Conservation (phyloP, 2,888 invertebrate genomes). For the Galeruca laticollis region DNA sequence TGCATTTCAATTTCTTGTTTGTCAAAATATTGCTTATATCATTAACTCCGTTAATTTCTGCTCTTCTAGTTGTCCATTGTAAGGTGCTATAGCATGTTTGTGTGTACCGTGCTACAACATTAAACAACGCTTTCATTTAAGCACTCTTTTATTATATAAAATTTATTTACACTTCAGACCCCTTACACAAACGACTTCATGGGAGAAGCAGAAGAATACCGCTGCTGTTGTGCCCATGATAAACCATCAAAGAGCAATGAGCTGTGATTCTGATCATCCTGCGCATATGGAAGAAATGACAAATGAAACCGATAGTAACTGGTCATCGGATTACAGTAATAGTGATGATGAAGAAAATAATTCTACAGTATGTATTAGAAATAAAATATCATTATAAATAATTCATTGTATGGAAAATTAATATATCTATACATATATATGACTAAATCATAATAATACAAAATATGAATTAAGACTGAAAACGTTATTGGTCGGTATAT, state of each 20-base stretch:
- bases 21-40: too few species aligned
- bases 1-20: neutral
- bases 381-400: neutral
- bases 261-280: slow-evolving; percentile 65
- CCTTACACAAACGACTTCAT: slow-evolving; percentile 82
- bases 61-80: too few species aligned
- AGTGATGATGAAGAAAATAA: slow-evolving; percentile 84
- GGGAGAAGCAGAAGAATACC: slow-evolving; percentile 71
- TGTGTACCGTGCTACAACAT: too few species aligned
- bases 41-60: too few species aligned
- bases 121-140: too few species aligned
- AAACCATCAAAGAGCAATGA: slow-evolving; percentile 58
- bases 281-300: slow-evolving; percentile 60
- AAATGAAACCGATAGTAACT: slow-evolving; percentile 79
- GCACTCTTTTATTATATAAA: slow-evolving; percentile 2
- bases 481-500: too few species aligned
- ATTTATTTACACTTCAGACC: slow-evolving; percentile 69
- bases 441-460: too few species aligned
- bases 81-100: too few species aligned
- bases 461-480: too few species aligned
- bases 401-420: neutral
- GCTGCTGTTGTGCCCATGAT: slow-evolving; percentile 55
- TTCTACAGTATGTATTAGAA: slow-evolving; percentile 52
- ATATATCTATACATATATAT: neutral
- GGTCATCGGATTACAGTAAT: slow-evolving; percentile 93